These are phyloP conservation scores for Stenodema calcarata DNA, from an alignment of 2,888 invertebrate species.

Conservation along the genomic window DNA sequence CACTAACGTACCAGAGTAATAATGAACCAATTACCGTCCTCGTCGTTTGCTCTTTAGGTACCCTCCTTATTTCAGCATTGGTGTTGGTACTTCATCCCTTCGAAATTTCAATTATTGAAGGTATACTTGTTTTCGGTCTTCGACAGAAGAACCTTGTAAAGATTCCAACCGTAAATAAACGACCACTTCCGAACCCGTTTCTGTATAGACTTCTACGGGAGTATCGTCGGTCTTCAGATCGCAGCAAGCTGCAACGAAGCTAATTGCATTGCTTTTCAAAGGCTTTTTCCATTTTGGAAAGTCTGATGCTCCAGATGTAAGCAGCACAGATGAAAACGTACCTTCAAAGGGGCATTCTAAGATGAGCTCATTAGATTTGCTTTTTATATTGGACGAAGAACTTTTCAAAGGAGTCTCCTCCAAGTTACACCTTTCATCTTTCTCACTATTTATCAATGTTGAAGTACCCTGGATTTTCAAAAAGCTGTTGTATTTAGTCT, in stretches of 20 bases:
- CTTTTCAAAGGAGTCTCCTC: not conserved
- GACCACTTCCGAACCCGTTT: not conserved
- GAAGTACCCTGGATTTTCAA: not conserved
- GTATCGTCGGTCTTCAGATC: not conserved
- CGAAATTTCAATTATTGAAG: no score
- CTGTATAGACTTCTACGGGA: not conserved
- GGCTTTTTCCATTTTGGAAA: not conserved
- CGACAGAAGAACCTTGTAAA: not conserved
- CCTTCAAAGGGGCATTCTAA: not conserved
- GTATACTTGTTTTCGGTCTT: no score
- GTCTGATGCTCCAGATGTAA: not conserved
- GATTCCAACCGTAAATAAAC: not conserved
- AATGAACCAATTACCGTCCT: no score
- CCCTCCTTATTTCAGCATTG: no score
- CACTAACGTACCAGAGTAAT: no score
- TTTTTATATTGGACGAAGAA: not conserved
- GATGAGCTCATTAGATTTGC: conserved; percentile 22
- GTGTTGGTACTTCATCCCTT: no score
- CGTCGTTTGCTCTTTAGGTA: no score
- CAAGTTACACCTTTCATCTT: not conserved
- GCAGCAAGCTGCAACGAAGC: not conserved
- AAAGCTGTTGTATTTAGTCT: not conserved
- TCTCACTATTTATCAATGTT: not conserved
- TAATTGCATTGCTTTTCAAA: conserved; percentile 30
- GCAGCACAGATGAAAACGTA: not conserved